These are phyloP conservation scores for Mormyrus hasselquistii DNA, from an alignment of 2,797 vertebrate genomes.

Conservation along the genomic window DNA sequence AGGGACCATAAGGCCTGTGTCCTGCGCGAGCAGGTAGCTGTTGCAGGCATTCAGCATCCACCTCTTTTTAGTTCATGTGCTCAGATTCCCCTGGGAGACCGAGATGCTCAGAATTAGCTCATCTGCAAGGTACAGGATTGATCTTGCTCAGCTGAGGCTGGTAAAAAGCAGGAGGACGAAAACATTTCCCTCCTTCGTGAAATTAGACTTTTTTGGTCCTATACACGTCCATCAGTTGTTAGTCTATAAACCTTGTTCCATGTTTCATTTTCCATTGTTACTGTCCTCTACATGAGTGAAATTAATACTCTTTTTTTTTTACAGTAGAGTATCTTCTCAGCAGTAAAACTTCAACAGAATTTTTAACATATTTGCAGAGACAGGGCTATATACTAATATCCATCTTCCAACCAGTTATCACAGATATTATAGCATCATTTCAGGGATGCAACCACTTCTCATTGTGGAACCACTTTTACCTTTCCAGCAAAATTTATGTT, in stretches of 20 bases:
- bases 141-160: background rate
- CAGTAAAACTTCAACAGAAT: background rate
- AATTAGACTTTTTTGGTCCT: background rate
- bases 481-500: background rate
- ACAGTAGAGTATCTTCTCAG: background rate
- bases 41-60: background rate
- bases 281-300: background rate
- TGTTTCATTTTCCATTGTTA: background rate
- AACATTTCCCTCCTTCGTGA: background rate
- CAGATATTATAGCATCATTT: background rate
- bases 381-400: background rate
- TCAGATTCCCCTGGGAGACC: background rate
- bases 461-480: background rate
- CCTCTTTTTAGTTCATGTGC: background rate
- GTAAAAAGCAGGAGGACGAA: background rate
- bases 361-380: background rate
- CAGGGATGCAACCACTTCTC: background rate
- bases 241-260: background rate
- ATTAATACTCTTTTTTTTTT: background rate
- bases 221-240: background rate
- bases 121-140: background rate
- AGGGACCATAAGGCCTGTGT: background rate
- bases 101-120: background rate
- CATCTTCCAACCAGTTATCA: background rate
- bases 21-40: background rate